Evolutionary conservation across 2,113 vertebrate genomes (phyloP).

Genomic region (Actinemys pallida): DNA sequence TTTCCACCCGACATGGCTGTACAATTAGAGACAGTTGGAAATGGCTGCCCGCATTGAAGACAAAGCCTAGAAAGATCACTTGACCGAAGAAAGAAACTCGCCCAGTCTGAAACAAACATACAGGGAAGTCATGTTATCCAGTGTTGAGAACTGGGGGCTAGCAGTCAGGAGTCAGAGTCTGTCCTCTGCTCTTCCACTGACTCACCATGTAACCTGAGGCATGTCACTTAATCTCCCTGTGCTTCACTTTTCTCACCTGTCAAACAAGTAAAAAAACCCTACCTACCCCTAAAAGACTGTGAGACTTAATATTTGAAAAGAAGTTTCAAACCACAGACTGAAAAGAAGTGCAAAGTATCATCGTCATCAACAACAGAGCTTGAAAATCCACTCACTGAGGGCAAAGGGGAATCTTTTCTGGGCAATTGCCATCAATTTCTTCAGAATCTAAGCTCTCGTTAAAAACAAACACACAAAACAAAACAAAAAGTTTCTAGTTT

Average conservation of each 20-base stretch:
- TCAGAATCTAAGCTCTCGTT: not conserved
- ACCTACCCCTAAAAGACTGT: conserved; percentile 20
- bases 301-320: conserved; percentile 24
- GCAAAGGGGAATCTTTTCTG: conserved; percentile 9
- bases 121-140: not conserved
- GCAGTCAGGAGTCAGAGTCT: not conserved
- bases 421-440: not conserved
- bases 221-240: not conserved
- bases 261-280: conserved; percentile 10
- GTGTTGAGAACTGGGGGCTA: fast-evolving
- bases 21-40: not conserved
- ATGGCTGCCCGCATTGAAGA: not conserved
- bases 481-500: not conserved
- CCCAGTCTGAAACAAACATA: not conserved
- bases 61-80: not conserved
- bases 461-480: conserved; percentile 1
- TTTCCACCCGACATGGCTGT: not conserved
- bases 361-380: not conserved
- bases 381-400: conserved; percentile 29
- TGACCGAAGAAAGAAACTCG: not conserved
- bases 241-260: not conserved
- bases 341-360: conserved; percentile 39
- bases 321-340: conserved; percentile 19
- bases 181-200: not conserved
- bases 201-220: fast-evolving